phyloP scores from a whole-genome alignment of 2,113 vertebrate species.

The Lasiurus cinereus region DNA sequence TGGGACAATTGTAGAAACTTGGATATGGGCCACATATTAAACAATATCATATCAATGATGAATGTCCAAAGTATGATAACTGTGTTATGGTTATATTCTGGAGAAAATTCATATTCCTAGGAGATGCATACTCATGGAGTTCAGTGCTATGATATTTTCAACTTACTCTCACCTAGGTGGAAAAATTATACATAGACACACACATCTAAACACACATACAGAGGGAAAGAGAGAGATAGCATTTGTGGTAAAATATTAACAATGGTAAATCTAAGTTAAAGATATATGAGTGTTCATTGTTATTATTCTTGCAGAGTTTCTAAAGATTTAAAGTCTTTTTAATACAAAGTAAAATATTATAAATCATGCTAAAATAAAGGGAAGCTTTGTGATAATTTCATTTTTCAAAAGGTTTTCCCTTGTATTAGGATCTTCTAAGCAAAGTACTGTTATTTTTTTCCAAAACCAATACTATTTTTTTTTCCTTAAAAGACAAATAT shows the following conservation, averaged over 20 bases:
- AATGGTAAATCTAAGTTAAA: not conserved
- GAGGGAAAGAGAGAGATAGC: not conserved
- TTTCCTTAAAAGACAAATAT: not conserved
- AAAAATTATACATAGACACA: not conserved
- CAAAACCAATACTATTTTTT: not conserved
- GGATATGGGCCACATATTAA: not conserved
- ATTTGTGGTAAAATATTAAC: not conserved
- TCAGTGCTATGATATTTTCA: not conserved
- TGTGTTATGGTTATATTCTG: not conserved
- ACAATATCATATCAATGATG: not conserved
- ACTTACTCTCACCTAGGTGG: not conserved
- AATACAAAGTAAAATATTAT: not conserved
- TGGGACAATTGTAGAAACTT: not conserved
- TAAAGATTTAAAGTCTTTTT: constrained; percentile 34
- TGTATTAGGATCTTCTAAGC: not conserved
- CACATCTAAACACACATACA: not conserved
- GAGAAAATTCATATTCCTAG: not conserved
- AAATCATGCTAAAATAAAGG: constrained; percentile 50
- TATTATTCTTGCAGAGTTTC: not conserved
- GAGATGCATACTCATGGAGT: not conserved
- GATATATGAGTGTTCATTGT: not conserved
- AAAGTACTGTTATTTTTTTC: not conserved
- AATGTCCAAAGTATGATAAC: not conserved
- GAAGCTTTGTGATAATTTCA: constrained; percentile 16
- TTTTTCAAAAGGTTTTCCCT: constrained; percentile 47